phyloP scores from a whole-genome alignment of 2,113 vertebrate genomes.

The Albula goreensis region DNA sequence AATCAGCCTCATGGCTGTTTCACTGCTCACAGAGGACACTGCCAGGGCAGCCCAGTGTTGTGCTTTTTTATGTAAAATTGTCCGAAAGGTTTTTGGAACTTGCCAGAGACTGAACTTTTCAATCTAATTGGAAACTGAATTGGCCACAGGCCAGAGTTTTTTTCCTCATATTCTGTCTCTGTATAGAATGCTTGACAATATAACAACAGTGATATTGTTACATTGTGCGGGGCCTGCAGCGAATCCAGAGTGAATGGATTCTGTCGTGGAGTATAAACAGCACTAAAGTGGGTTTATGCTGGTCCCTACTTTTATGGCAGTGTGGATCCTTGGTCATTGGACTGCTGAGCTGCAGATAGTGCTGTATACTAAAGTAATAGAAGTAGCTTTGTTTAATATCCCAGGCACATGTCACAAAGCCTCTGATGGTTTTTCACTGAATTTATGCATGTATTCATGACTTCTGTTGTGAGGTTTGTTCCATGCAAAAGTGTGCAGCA shows the following conservation, averaged over 20 bases:
- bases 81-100: background rate
- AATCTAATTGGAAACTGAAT: background rate
- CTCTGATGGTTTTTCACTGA: background rate
- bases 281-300: background rate
- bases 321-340: background rate
- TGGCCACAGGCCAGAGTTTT: background rate
- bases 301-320: background rate
- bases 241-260: background rate
- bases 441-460: background rate
- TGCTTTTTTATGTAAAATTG: background rate
- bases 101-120: background rate
- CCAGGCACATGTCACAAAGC: background rate
- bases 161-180: background rate
- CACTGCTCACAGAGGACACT: background rate
- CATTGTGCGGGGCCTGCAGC: background rate
- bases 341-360: slow-evolving; percentile 8
- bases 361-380: background rate
- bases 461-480: background rate
- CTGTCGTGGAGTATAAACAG: background rate
- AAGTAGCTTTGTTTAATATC: slow-evolving; percentile 3
- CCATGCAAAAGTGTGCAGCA: background rate
- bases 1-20: background rate
- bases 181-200: background rate
- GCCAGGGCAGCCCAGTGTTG: background rate
- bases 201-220: background rate